phyloP scores from a whole-genome alignment of 1,140 invertebrate species.

The Camponotus floridanus region DNA sequence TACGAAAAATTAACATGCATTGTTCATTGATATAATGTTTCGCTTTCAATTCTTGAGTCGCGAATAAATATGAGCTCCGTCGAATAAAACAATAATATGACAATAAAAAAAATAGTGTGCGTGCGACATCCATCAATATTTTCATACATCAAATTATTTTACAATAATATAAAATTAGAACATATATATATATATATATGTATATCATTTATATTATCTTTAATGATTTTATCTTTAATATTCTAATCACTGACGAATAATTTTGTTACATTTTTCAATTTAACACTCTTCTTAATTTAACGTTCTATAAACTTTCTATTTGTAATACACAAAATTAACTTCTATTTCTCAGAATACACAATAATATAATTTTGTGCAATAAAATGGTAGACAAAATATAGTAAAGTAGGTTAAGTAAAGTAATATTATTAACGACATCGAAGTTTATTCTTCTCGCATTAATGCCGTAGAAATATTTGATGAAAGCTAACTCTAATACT shows the following conservation, averaged over 20 bases:
- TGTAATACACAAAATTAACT: slow-evolving; percentile 35
- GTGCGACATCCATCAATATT: background rate
- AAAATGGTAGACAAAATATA: slow-evolving; percentile 59
- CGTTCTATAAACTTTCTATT: slow-evolving; percentile 11
- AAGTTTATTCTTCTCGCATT: slow-evolving; percentile 65
- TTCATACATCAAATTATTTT: slow-evolving; percentile 10
- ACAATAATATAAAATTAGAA: slow-evolving; percentile 8
- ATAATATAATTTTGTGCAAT: slow-evolving; percentile 69
- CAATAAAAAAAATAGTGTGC: background rate
- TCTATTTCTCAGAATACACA: slow-evolving; percentile 70
- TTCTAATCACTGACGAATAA: slow-evolving; percentile 64
- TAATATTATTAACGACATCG: slow-evolving; percentile 59
- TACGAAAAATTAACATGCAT: slow-evolving; percentile 24
- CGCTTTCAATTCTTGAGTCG: background rate
- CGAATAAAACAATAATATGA: background rate
- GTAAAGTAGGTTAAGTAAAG: slow-evolving; percentile 62
- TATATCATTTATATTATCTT: background rate
- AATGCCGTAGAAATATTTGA: slow-evolving; percentile 38
- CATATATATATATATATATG: background rate
- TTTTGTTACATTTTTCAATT: slow-evolving; percentile 32
- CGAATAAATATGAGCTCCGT: background rate
- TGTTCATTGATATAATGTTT: background rate
- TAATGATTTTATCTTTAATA: background rate
- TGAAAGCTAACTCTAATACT: slow-evolving; percentile 28
- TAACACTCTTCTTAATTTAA: slow-evolving; percentile 22